A percentile compares a stretch with the other conserved stretches of the same genome.
phyloP scores from a whole-genome alignment of 1,140 invertebrate genomes.

The Trichoplusia ni region DNA sequence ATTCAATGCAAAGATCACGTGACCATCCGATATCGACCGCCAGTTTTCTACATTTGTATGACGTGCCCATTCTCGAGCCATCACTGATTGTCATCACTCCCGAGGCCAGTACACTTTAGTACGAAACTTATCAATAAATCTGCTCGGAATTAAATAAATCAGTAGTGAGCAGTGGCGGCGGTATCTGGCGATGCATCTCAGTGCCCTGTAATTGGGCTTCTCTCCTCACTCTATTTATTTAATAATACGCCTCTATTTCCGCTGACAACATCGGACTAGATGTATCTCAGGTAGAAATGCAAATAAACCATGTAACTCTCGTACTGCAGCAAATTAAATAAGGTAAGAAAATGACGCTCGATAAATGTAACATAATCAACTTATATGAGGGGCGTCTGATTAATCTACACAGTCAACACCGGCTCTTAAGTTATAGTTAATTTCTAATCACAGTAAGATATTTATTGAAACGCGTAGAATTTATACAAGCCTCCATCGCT shows the following conservation, averaged over 20 bases:
- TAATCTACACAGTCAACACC: too few species aligned
- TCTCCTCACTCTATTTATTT: constrained; percentile 47
- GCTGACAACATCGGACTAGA: constrained; percentile 36
- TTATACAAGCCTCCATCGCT: too few species aligned
- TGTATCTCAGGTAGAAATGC: constrained; percentile 14
- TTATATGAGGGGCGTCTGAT: neutral
- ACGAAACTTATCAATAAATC: constrained; percentile 37
- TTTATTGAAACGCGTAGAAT: too few species aligned
- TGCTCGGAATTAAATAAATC: constrained; percentile 44
- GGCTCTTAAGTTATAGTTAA: too few species aligned
- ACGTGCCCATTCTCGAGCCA: too few species aligned
- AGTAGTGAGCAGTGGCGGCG: constrained; percentile 24
- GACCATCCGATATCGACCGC: too few species aligned
- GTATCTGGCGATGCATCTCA: constrained; percentile 43
- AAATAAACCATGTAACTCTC: constrained; percentile 2
- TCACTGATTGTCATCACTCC: too few species aligned
- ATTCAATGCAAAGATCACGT: too few species aligned
- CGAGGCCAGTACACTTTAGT: constrained; percentile 3
- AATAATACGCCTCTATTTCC: constrained; percentile 49
- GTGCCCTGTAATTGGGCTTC: constrained; percentile 47
- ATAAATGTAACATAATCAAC: neutral
- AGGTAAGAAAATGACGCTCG: neutral
- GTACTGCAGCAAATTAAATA: constrained; percentile 7
- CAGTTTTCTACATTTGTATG: too few species aligned
- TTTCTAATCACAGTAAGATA: too few species aligned